These are phyloP conservation scores for Candidula unifasciata DNA, from an alignment of 2,888 invertebrate genomes.

Conservation along the genomic window DNA sequence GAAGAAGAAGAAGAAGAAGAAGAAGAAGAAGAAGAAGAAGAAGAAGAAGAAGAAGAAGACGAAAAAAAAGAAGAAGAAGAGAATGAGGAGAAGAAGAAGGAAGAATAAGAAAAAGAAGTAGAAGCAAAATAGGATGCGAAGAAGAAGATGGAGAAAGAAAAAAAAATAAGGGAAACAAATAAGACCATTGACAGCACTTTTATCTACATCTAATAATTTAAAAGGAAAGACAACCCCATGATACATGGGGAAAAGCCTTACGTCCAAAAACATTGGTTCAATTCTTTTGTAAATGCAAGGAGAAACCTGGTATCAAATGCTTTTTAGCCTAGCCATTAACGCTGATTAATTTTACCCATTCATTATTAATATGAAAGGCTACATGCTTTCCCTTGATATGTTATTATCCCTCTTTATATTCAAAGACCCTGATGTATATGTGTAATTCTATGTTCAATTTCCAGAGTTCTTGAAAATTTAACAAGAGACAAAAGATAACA, in stretches of 20 bases:
- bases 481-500: too few relatives aligned
- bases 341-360: too few relatives aligned
- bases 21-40: neutral
- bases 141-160: neutral
- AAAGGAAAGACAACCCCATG: neutral
- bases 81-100: neutral
- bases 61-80: neutral
- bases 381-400: too few relatives aligned
- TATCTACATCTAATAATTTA: neutral
- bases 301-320: too few relatives aligned
- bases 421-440: too few relatives aligned
- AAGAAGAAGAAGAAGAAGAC: neutral
- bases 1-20: neutral
- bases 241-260: neutral
- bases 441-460: too few relatives aligned
- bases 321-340: too few relatives aligned
- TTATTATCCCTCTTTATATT: too few relatives aligned
- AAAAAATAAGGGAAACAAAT: neutral
- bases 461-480: too few relatives aligned
- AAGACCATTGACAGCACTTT: neutral
- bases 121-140: neutral
- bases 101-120: neutral
- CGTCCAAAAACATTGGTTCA: too few relatives aligned
- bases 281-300: too few relatives aligned
- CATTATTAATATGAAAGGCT: too few relatives aligned